These are phyloP conservation scores for Mesaphorura yosii DNA, from an alignment of 1,140 invertebrate species.

Conservation along the genomic window DNA sequence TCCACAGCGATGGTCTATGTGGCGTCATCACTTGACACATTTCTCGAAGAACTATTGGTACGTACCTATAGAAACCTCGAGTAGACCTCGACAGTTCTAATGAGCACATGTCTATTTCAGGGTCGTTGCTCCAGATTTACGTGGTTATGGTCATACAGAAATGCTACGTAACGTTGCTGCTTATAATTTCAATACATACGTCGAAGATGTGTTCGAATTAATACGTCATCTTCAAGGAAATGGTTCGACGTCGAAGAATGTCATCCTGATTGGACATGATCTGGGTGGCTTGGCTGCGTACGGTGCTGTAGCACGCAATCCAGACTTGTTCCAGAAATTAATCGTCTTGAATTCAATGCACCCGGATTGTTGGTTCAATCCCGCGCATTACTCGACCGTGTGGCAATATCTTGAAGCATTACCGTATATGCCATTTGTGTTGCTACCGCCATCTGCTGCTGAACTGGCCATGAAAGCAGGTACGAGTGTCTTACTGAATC, in stretches of 20 bases:
- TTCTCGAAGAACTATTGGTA: background rate
- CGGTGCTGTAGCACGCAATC: background rate
- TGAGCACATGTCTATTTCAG: background rate
- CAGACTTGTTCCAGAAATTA: background rate
- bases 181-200: background rate
- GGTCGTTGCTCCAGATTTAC: background rate
- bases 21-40: background rate
- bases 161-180: no score
- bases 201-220: background rate
- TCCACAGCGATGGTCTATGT: background rate
- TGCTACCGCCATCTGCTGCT: background rate
- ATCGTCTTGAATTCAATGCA: background rate
- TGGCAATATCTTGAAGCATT: background rate
- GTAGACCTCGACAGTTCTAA: background rate
- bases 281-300: background rate
- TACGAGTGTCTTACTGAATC: background rate
- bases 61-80: background rate
- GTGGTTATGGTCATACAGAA: background rate
- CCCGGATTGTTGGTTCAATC: background rate
- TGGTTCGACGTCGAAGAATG: background rate
- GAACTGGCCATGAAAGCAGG: background rate
- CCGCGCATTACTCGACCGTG: background rate
- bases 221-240: background rate
- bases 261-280: background rate
- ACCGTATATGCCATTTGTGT: background rate